Evolutionary conservation across 2,888 invertebrate genomes (phyloP).

Genomic region (Netelia virgata): DNA sequence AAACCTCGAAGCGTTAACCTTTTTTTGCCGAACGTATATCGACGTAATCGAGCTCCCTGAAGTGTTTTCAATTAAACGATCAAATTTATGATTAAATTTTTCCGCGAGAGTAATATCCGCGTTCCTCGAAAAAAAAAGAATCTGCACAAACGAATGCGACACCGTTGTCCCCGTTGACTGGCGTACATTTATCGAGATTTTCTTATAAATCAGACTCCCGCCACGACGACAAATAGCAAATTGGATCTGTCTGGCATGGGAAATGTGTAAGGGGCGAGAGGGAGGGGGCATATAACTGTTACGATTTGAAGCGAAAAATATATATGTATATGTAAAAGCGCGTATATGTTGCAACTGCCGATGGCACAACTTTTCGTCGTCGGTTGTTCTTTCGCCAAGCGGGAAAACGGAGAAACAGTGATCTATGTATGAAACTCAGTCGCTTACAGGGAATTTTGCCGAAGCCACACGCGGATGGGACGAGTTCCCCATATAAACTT

Average conservation of each 20-base stretch:
- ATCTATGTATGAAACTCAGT: slow-evolving; percentile 52
- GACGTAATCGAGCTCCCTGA: neutral
- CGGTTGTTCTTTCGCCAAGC: slow-evolving; percentile 67
- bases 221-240: slow-evolving; percentile 70
- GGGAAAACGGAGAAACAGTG: slow-evolving; percentile 44
- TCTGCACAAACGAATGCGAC: slow-evolving; percentile 4
- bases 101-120: neutral
- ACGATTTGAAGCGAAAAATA: slow-evolving; percentile 19
- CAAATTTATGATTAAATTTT: no score
- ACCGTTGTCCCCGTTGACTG: slow-evolving; percentile 26
- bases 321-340: slow-evolving; percentile 14
- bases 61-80: neutral
- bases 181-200: slow-evolving; percentile 50
- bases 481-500: slow-evolving; percentile 78
- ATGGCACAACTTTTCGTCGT: slow-evolving; percentile 2
- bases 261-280: slow-evolving; percentile 20
- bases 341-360: slow-evolving; percentile 54
- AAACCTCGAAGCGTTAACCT: no score
- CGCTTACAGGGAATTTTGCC: slow-evolving; percentile 46
- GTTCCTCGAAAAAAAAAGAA: neutral
- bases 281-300: slow-evolving; percentile 22
- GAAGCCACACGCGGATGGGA: slow-evolving; percentile 21
- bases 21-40: no score
- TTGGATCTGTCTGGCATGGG: slow-evolving; percentile 66
- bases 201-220: slow-evolving; percentile 41